Evolutionary conservation across 37 sponge, comb jelly and placozoan species (phyloP), one percentile per base, ranked within the genome.

Genomic region (Ianthella basta): DNA sequence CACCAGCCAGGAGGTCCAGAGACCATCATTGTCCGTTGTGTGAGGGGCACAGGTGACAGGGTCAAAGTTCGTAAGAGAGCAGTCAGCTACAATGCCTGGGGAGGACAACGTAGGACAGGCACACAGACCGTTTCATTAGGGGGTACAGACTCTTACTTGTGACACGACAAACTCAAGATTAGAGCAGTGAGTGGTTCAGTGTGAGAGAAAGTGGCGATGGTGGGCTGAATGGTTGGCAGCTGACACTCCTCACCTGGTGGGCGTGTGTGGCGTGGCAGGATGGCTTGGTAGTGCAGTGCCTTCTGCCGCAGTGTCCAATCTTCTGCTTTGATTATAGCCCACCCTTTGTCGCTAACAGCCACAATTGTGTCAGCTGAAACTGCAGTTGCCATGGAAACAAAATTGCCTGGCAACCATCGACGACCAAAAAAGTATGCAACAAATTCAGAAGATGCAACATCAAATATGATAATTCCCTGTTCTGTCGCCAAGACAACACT

Each of bases 1-100:
- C 34, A 94, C 86, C 32, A 85, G 78, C 80, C 82, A 85, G 50
- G 94, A 87, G 67, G 94, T 94, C 94, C 94, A 94, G 34, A 94
- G 80, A 23, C 94, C 94, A 80, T 94, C 94, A 34, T 90, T 94
- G 61, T 94, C 94, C 19, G 94, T 86, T n/a, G 91, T 79, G 25
- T 72, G 36, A 0, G 94, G 94, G 19, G 82, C 29, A 86, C 94
- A 94, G 21, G 91, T 83, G 14, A 80, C 50, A n/a, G 74, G 82
- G 15, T 56, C 65, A 75, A 64, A 94, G 80, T 90, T 66, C 0
- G 41, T 56, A 19, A 94, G 83, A 15, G 86, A 86, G 56, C 94
- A 94, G 79, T 94, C 91, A 19, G 94, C 32, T 15, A 90, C 91
- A 19, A 94, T 68, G 29, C 94, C 92, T 92, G 65, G 33, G 39